Evolutionary conservation across 1,140 invertebrate species (phyloP).

Genomic region (Cecropterus lyciades): DNA sequence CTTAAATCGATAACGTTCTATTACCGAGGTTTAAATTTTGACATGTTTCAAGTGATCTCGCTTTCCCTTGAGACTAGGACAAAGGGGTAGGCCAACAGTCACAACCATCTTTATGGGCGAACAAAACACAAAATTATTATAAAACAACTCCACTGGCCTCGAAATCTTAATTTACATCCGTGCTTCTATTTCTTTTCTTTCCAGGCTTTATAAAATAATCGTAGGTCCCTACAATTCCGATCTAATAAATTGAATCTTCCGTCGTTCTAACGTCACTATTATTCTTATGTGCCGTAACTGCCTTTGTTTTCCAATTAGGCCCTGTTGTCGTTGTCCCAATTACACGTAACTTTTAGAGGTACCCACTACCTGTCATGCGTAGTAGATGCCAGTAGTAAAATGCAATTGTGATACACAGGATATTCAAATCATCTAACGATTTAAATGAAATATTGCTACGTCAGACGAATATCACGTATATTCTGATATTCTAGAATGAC

Average conservation of each 20-base stretch:
- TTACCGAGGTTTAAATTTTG: too few relatives aligned
- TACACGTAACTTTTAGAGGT: slow-evolving; percentile 26
- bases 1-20: too few relatives aligned
- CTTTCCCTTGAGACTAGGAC: too few relatives aligned
- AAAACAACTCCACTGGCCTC: slow-evolving; percentile 20
- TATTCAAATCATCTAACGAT: slow-evolving; percentile 6
- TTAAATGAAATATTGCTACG: neutral
- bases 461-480: neutral
- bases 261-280: slow-evolving; percentile 23
- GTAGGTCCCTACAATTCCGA: slow-evolving; percentile 27
- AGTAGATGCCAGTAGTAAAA: slow-evolving; percentile 3
- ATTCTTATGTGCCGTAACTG: slow-evolving; percentile 24
- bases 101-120: too few relatives aligned
- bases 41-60: too few relatives aligned
- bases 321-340: slow-evolving; percentile 16
- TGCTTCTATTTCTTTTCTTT: slow-evolving; percentile 25
- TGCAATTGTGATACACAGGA: neutral
- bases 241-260: slow-evolving; percentile 33
- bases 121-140: neutral
- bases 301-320: slow-evolving; percentile 34
- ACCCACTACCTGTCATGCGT: slow-evolving; percentile 11
- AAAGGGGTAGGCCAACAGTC: too few relatives aligned
- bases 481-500: too few relatives aligned
- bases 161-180: slow-evolving; percentile 17
- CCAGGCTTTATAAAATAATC: slow-evolving; percentile 23